phyloP scores from a whole-genome alignment of 2,797 vertebrate species.

The Sebastes oblongus region DNA sequence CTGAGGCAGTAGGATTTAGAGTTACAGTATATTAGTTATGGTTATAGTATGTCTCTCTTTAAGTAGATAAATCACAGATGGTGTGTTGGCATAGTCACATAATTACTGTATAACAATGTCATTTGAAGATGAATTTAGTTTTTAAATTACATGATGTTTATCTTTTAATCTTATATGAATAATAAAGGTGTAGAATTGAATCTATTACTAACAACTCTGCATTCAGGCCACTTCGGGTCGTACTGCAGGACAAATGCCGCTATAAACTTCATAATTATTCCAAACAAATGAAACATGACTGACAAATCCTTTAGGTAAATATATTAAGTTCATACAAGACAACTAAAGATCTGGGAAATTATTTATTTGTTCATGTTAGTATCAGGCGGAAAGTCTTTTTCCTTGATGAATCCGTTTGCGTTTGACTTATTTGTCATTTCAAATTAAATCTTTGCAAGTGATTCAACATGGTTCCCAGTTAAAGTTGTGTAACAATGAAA shows the following conservation, averaged over 20 bases:
- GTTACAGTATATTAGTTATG: background rate
- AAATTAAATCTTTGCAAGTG: background rate
- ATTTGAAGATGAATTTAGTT: background rate
- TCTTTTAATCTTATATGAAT: background rate
- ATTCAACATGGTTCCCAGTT: background rate
- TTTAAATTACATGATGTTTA: background rate
- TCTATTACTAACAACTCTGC: background rate
- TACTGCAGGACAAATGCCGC: background rate
- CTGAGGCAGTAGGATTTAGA: background rate
- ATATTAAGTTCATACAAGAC: background rate
- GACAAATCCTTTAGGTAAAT: background rate
- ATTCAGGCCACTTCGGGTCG: background rate
- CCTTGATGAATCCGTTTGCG: background rate
- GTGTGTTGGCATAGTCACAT: background rate
- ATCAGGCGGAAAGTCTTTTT: background rate
- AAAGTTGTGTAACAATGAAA: no score
- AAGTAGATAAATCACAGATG: background rate
- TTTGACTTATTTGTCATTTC: background rate
- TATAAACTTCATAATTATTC: background rate
- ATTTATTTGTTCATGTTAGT: conserved; percentile 16
- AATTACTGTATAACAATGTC: background rate
- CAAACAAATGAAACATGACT: background rate
- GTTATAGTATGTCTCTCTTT: background rate
- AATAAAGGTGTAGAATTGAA: background rate
- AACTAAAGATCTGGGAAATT: background rate